Base-by-base conservation (phyloP, 2,888 invertebrate species). In the Ectemnius cavifrons region DNA sequence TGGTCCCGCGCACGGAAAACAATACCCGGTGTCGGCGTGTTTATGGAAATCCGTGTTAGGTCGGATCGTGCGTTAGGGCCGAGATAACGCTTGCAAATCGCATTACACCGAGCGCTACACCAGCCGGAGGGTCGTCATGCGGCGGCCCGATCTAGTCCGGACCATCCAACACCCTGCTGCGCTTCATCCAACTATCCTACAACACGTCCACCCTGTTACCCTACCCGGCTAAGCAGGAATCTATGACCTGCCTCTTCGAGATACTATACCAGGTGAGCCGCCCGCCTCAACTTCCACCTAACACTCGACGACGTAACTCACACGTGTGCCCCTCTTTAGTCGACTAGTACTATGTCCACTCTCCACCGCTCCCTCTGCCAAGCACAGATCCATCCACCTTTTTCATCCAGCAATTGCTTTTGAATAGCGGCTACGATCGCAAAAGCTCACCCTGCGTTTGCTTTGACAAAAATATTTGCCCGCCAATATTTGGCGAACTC, bases 21-120 rank as follows among this genome's bases (percentile, higher is more conserved):
- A 87, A 86, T 88, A 82, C 83, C 78, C 71, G 78, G 81, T 84
- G 83, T 81, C 79, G 77, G 77, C 83, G 83, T 85, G 86, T 88
- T 88, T 88, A 88, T 88, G 88, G 86, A 89, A 88, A 88, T 89
- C 80, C 83, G 79, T 82, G 85, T 81, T 79, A 81, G 84, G 81
- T 80, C 62, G 78, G 80, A 74, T 78, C 79, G 73, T 77, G 83
- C 84, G 85, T 84, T 83, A 87, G 85, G 85, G 80, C 78, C 83
- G 81, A 86, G 89, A 89, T 90, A 90, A 89, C 88, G 88, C 88
- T 89, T 89, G 89, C 89, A 90, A 90, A 90, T 90, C 90, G 89
- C 85, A 90, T 90, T 89, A 90, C 87, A 86, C 85, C 82, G 80
- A 76, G 77, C 52, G 52, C 75, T 77, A 83, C 84, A 80, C 73